phyloP scores from a whole-genome alignment of 2,797 vertebrate species.

The Phrynocephalus guinanensis region DNA sequence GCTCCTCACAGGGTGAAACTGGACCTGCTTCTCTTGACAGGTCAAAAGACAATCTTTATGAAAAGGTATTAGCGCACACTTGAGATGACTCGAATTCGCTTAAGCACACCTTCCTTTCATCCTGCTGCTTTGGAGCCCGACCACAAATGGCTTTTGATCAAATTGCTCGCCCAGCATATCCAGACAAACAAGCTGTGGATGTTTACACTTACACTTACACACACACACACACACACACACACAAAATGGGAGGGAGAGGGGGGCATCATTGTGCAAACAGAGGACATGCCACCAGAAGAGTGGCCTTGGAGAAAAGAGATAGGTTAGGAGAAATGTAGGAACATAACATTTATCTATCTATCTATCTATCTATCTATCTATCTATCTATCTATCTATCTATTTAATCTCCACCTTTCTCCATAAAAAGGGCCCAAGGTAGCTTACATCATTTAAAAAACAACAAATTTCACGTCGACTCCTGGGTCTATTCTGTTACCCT shows the following conservation, averaged over 20 bases:
- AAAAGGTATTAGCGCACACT: not conserved
- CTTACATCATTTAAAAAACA: no score
- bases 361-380: no score
- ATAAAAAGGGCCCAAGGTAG: no score
- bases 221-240: not conserved
- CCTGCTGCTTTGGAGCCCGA: not conserved
- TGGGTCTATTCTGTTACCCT: not conserved
- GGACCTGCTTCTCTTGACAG: accelerated
- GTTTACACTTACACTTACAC: not conserved
- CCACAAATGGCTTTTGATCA: not conserved
- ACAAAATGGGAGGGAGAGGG: no score
- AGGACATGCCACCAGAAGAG: not conserved
- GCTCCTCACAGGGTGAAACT: slow-evolving; percentile 21
- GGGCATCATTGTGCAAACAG: no score
- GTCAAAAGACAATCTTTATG: slow-evolving; percentile 20
- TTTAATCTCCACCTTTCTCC: no score
- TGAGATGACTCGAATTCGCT: not conserved
- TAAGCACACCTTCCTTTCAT: accelerated
- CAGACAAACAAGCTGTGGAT: accelerated
- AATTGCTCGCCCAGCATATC: not conserved
- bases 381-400: no score
- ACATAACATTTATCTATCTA: no score
- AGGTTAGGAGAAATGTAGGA: accelerated
- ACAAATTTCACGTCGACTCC: not conserved
- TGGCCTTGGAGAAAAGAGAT: not conserved